Conservation (phyloP, 2,888 invertebrate genomes). For the Panzeria rudis region DNA sequence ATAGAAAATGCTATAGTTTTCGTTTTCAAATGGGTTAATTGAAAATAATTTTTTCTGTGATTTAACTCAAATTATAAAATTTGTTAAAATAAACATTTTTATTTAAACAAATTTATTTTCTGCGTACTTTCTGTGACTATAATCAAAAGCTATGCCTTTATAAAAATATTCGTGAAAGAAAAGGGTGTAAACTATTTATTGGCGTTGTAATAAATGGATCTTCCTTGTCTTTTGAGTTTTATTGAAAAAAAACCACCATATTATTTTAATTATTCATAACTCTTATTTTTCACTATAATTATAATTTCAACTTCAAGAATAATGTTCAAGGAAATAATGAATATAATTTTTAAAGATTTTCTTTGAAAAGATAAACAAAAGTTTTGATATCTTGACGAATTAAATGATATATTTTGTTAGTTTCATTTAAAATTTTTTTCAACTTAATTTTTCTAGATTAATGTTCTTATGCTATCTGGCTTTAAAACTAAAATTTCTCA, state of each 20-base stretch:
- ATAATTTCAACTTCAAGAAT: neutral
- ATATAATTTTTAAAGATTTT: slow-evolving; percentile 28
- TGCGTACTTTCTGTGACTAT: no score
- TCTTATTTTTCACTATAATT: slow-evolving; percentile 36
- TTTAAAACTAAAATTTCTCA: slow-evolving; percentile 19
- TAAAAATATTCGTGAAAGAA: neutral
- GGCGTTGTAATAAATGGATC: neutral
- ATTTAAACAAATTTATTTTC: no score
- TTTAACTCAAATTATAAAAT: no score
- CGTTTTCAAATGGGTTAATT: no score
- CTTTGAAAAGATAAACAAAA: slow-evolving; percentile 24
- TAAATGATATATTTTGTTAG: slow-evolving; percentile 29
- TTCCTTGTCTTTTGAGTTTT: slow-evolving; percentile 9
- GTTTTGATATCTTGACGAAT: slow-evolving; percentile 45
- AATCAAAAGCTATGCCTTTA: neutral
- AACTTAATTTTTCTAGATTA: slow-evolving; percentile 17
- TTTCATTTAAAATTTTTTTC: slow-evolving; percentile 24
- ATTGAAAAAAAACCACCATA: neutral
- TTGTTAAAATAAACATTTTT: no score
- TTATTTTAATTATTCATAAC: slow-evolving; percentile 7
- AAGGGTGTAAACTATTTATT: neutral
- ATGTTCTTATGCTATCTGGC: neutral
- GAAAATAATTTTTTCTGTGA: no score
- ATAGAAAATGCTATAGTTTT: no score
- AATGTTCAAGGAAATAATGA: neutral